Base-by-base conservation (phyloP, 2,113 vertebrate genomes). In the Camarhynchus parvulus region DNA sequence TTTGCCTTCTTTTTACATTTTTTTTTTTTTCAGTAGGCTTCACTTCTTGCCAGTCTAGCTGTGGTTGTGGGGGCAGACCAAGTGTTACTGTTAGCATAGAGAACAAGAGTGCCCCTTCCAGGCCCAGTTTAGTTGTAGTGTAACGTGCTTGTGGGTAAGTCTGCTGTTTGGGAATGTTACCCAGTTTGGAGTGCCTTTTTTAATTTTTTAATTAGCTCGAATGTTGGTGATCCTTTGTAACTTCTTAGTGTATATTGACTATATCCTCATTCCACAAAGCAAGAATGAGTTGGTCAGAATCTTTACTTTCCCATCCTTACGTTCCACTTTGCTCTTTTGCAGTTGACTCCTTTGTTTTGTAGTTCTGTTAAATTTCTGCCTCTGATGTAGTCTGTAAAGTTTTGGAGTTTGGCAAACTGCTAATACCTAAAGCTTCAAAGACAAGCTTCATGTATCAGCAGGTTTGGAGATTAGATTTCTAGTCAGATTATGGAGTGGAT, bases 371-470 rank as follows among this genome's bases (percentile, higher is more conserved):
- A 73, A 27, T 59, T 35, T 64, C 23, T 86, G 55, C 63, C 23
- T 89, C 62, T 87, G 73, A 37, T 56, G 13, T 55, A 69, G 31
- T 30, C 28, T 30, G 33, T 81, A 11, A 80, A 58, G 33, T 80
- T 77, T 83, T 28, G 78, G 44, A 59, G 89, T 90, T 83, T 87
- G 83, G 62, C 46, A 53, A 41, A 72, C 77, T 81, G 41, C 23
- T 83, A 15, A 55, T 52, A 50, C 24, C 17, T 74, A 44, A 75
- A 91, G 61, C 83, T 90, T 93, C 64, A 89, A 93, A 95, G 96
- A 42, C 56, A 53, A 78, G 37, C 35, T 77, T 58, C 42, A 1
- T n/a, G 58, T 96, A 31, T 94, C 81, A 76, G 49, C 62, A 61
- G 61, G 47, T 37, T 93, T 87, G 63, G 72, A 83, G 83, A 55